A percentile compares a stretch with the other conserved stretches of the same genome.
Conservation (phyloP, 1,140 invertebrate species). For the Drosophila malerkotliana region DNA sequence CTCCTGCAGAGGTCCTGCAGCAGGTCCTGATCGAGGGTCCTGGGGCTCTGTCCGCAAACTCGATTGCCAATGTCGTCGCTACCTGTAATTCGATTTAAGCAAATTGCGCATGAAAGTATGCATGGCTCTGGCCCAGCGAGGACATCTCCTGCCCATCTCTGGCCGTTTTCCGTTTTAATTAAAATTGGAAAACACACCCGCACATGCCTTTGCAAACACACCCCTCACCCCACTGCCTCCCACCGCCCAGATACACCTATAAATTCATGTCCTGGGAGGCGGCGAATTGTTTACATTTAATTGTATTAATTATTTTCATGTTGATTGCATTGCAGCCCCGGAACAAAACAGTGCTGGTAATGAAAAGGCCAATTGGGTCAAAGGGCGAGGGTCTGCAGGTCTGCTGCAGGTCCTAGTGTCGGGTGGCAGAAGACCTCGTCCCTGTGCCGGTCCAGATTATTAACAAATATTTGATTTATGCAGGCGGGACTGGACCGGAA, state of each 20-base stretch:
- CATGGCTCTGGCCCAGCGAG: no score
- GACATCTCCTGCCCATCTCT: neutral
- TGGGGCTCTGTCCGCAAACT: conserved; percentile 19
- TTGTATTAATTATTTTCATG: conserved; percentile 78
- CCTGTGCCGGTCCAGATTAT: conserved; percentile 28
- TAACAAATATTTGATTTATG: conserved; percentile 72
- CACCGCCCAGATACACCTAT: conserved; percentile 2
- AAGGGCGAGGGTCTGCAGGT: neutral
- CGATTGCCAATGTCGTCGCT: conserved; percentile 57
- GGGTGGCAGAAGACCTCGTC: no score
- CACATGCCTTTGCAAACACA: neutral
- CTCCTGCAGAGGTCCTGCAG: neutral
- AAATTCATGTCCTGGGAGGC: neutral
- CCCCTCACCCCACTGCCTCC: no score
- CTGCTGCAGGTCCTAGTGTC: neutral
- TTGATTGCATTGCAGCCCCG: conserved; percentile 65
- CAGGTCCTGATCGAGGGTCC: neutral
- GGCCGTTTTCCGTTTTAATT: conserved; percentile 56
- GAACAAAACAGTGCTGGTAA: neutral
- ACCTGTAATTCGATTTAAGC: conserved; percentile 67
- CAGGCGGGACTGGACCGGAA: conserved; percentile 29
- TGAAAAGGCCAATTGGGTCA: conserved; percentile 40
- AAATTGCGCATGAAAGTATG: conserved; percentile 73
- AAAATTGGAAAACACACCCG: conserved; percentile 50
- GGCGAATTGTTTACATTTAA: conserved; percentile 62